phyloP scores from a whole-genome alignment of 2,888 invertebrate species.

The Hydropsyche betteni region DNA sequence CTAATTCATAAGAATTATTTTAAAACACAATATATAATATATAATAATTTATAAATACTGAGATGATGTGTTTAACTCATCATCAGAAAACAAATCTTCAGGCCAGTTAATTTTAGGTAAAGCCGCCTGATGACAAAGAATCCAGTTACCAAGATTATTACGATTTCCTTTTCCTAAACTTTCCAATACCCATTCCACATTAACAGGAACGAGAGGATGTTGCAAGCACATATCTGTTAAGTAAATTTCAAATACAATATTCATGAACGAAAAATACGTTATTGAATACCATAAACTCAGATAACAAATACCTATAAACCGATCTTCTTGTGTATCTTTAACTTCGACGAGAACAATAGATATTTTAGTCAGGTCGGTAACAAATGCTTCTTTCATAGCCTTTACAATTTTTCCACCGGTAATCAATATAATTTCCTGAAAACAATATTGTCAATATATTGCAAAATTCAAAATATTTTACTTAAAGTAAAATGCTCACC shows the following conservation, averaged over 20 bases:
- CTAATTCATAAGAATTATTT: too few species aligned
- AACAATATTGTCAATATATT: conserved; percentile 2
- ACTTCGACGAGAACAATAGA: conserved; percentile 61
- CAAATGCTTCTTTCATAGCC: conserved; percentile 38
- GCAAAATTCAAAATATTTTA: background rate
- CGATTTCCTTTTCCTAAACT: conserved; percentile 60
- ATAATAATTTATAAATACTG: too few species aligned
- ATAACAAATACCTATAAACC: conserved; percentile 59
- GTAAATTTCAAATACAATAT: too few species aligned
- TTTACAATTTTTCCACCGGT: conserved; percentile 59
- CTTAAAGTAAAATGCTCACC: background rate
- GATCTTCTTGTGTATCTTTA: conserved; percentile 60
- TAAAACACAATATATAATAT: too few species aligned
- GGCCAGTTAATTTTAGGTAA: conserved; percentile 47
- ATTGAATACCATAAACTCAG: background rate
- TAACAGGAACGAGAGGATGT: conserved; percentile 60
- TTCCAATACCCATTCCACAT: conserved; percentile 65
- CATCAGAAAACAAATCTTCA: conserved; percentile 35
- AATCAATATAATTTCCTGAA: conserved; percentile 58
- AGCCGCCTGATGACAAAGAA: conserved; percentile 57
- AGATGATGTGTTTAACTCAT: background rate
- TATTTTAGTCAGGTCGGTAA: conserved; percentile 41
- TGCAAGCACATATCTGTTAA: conserved; percentile 61
- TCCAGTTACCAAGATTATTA: conserved; percentile 56
- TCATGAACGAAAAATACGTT: too few species aligned